A percentile compares a stretch with the other conserved stretches of the same genome.
These are phyloP conservation scores for Remorina albescens DNA, from an alignment of 2,797 vertebrate species.

Conservation along the genomic window DNA sequence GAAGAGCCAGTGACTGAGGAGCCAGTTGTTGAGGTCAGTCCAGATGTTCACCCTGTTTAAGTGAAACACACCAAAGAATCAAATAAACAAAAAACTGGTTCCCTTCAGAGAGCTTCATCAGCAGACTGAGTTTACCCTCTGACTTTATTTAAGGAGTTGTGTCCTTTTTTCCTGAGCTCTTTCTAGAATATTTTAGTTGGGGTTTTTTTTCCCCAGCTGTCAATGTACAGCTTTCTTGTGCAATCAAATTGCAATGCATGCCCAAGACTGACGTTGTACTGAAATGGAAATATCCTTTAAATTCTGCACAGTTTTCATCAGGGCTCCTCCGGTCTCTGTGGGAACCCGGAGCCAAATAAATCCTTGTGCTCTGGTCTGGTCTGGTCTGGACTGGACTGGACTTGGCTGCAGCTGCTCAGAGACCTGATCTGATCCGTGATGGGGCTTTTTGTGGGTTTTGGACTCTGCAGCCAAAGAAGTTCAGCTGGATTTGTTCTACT, in stretches of 20 bases:
- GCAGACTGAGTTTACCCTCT: no score
- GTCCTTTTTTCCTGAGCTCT: background rate
- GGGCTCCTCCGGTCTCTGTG: background rate
- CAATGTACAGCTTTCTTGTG: no score
- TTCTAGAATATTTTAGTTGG: background rate
- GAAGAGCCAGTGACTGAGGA: conserved; percentile 74
- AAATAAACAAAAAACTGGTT: background rate
- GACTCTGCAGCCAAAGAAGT: background rate
- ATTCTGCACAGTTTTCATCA: background rate
- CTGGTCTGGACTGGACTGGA: no score
- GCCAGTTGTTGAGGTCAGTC: conserved; percentile 75
- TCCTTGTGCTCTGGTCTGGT: conserved; percentile 11
- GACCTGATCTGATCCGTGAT: conserved; percentile 30
- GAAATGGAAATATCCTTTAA: background rate
- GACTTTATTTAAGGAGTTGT: no score
- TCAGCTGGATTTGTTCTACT: background rate
- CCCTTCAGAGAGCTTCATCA: no score
- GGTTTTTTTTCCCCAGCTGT: no score
- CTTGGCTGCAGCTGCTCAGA: conserved; percentile 44
- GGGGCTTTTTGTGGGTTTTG: conserved; percentile 9
- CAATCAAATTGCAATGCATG: no score
- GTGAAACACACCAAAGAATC: no score
- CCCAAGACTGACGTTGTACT: no score
- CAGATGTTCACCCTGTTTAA: conserved; percentile 29
- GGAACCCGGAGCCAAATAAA: conserved; percentile 14